These are phyloP conservation scores for Phytoseiulus persimilis DNA, from an alignment of 2,888 invertebrate genomes.

Conservation along the genomic window DNA sequence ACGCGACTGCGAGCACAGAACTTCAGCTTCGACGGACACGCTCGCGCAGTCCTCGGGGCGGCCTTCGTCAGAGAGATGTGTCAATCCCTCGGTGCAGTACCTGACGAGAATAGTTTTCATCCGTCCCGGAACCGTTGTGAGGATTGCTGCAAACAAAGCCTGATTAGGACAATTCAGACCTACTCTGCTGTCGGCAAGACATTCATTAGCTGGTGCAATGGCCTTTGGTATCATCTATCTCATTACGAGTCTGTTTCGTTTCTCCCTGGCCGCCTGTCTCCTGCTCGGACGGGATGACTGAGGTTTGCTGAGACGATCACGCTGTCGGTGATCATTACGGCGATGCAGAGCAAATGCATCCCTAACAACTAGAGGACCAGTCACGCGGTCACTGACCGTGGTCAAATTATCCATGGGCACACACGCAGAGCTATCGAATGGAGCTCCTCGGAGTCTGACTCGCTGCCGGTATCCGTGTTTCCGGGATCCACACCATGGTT, in stretches of 20 bases:
- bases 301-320: conserved; percentile 5
- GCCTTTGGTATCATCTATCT: conserved; percentile 5
- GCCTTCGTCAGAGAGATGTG: too few relatives aligned
- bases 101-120: neutral
- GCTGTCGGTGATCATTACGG: neutral
- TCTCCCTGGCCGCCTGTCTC: neutral
- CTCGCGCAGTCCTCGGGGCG: too few relatives aligned
- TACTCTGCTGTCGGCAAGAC: neutral
- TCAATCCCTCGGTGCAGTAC: neutral
- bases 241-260: neutral
- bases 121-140: neutral
- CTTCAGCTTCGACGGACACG: too few relatives aligned
- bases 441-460: neutral
- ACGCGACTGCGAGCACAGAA: too few relatives aligned
- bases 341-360: neutral
- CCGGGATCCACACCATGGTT: too few relatives aligned
- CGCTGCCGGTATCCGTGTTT: neutral
- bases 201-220: neutral
- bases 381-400: neutral
- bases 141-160: neutral
- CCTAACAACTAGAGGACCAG: neutral
- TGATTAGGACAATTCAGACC: neutral
- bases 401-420: neutral
- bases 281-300: neutral
- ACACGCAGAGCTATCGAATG: neutral